A percentile compares a stretch with the other conserved stretches of the same genome.
These are phyloP conservation scores for Bos javanicus DNA, from an alignment of 2,113 vertebrate species.

Conservation along the genomic window DNA sequence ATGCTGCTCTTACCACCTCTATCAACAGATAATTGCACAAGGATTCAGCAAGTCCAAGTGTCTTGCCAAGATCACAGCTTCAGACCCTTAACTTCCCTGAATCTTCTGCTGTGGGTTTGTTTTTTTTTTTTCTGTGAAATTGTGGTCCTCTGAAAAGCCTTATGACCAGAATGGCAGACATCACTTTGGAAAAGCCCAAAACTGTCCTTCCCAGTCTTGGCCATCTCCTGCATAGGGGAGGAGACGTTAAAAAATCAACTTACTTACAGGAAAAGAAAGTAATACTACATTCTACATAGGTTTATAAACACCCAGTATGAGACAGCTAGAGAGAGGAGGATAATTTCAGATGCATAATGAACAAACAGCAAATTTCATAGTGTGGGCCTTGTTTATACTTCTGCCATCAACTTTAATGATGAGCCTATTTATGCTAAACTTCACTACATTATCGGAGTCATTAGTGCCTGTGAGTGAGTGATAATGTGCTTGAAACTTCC, in stretches of 20 bases:
- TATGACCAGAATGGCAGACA: background rate
- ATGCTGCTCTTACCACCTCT: background rate
- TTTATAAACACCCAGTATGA: constrained; percentile 37
- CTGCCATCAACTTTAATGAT: constrained; percentile 72
- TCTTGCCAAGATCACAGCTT: background rate
- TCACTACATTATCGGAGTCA: constrained; percentile 70
- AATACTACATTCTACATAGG: background rate
- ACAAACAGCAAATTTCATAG: constrained; percentile 69
- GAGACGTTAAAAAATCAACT: background rate
- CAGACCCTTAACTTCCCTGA: background rate
- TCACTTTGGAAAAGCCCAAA: background rate
- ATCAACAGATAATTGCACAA: background rate
- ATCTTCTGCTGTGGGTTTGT: background rate
- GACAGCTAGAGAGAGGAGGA: constrained; percentile 27
- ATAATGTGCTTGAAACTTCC: constrained; percentile 67
- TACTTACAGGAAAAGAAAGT: constrained; percentile 25
- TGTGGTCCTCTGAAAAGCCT: background rate
- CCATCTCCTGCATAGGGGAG: background rate
- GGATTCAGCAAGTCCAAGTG: background rate
- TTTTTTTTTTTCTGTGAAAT: background rate
- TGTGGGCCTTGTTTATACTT: constrained; percentile 72
- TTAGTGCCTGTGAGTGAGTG: constrained; percentile 72
- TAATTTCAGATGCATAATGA: constrained; percentile 57
- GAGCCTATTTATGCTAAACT: constrained; percentile 74
- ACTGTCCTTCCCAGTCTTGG: background rate